Conservation (phyloP, 2,888 invertebrate genomes). For the Rotaria sp. region DNA sequence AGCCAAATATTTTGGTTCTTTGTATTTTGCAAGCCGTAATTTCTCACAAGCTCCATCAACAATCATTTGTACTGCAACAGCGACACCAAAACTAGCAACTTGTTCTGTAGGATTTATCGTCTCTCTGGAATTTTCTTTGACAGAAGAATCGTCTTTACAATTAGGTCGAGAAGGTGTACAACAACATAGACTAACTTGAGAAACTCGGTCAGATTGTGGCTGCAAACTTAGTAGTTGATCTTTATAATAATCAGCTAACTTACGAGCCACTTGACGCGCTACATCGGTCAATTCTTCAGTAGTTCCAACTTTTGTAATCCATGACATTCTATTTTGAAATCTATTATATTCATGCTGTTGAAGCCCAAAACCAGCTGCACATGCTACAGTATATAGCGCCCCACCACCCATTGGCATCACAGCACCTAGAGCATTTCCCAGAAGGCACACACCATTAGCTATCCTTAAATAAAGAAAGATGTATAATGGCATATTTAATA, state of each 20-base stretch:
- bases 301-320: background rate
- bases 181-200: background rate
- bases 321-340: background rate
- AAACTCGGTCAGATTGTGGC: background rate
- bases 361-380: background rate
- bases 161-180: background rate
- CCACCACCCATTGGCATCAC: background rate
- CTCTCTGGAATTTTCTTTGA: background rate
- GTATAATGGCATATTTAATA: too few relatives aligned
- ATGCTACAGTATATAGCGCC: background rate
- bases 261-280: background rate
- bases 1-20: background rate
- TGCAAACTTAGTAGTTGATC: background rate
- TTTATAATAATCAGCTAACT: background rate
- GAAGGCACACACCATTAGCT: background rate
- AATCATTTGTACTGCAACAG: background rate
- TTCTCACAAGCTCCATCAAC: background rate
- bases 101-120: background rate
- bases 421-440: background rate
- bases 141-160: background rate
- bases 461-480: background rate
- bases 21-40: too few relatives aligned
- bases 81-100: background rate
- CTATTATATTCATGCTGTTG: background rate
- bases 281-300: background rate